Percentiles rank a stretch among this genome's conserved stretches.
Conservation (phyloP, 2,888 invertebrate genomes). For the Meteorus cinctellus region DNA sequence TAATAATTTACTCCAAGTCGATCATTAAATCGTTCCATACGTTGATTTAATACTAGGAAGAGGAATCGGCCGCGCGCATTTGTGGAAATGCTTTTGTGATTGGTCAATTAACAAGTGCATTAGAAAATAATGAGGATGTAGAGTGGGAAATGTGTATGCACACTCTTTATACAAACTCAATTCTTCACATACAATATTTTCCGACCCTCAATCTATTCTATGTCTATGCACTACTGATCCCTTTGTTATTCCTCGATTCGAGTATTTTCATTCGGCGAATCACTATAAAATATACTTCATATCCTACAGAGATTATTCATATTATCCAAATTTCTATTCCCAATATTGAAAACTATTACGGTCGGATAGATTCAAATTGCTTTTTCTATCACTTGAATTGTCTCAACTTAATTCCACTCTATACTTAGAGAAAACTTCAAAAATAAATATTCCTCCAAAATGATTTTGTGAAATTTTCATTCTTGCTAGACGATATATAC, state of each 20-base stretch:
- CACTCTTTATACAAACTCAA: not conserved
- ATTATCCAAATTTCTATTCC: not conserved
- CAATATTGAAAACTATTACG: not conserved
- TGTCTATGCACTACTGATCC: not conserved
- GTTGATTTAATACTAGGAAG: conserved; percentile 63
- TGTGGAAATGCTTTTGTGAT: conserved; percentile 64
- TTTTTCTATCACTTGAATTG: too few species aligned
- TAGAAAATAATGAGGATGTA: conserved; percentile 70
- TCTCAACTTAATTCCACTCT: too few species aligned
- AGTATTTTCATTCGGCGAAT: not conserved
- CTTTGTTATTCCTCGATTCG: not conserved
- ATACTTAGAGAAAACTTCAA: too few species aligned
- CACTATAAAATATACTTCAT: too few species aligned
- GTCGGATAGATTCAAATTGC: too few species aligned
- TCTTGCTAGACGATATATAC: too few species aligned
- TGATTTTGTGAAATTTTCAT: too few species aligned
- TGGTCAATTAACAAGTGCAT: conserved; percentile 71
- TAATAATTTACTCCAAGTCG: conserved; percentile 66
- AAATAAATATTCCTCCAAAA: too few species aligned
- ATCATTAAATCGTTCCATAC: conserved; percentile 73
- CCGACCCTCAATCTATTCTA: conserved; percentile 5
- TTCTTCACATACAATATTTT: conserved; percentile 16
- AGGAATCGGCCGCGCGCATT: conserved; percentile 37
- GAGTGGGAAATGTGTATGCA: not conserved
- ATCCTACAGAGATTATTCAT: not conserved